Base-by-base conservation (phyloP, 2,113 vertebrate species). In the Oreochromis niloticus region DNA sequence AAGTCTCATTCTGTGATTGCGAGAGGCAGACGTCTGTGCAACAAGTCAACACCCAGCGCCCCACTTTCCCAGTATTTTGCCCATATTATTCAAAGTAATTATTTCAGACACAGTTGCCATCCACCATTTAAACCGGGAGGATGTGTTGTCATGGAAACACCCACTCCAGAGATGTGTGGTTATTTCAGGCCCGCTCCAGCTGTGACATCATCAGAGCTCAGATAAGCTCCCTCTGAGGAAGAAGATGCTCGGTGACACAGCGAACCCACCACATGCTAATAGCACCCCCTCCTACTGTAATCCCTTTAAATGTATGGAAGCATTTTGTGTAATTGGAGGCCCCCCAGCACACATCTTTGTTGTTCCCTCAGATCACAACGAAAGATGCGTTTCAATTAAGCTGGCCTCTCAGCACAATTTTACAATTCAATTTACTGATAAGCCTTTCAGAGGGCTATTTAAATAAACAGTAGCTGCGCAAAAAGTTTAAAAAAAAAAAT, bases 131-230 rank as follows among this genome's bases (percentile, higher is more conserved):
- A 90, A 91, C 89, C 56, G 34, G 87, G 92, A 95, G 89, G 90
- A 88, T 82, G 89, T n/a, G 93, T 96, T 94, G 93, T 87, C 94
- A 95, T 95, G 94, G 95, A 94, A 94, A 96, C 94, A 50, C 85
- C 80, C 84, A 87, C 88, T 88, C 90, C 73, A 91, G 92, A 82
- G 92, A 90, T 79, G 92, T 91, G 90, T 90, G 93, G 90, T 93
- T 92, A 93, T 94, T 95, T 93, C 89, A 92, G 90, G 82, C 87
- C 88, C 22, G 89, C 86, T 92, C 80, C 54, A 46, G 79, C 79
- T 80, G 82, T 95, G 92, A 95, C 94, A 89, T 94, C 93, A 94
- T 88, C 91, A 84, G 81, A 41, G 87, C 87, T 91, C 63, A 82
- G 83, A 91, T 93, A 85, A 91, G 83, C 87, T 81, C 66, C 84